Conservation (phyloP, 2,113 vertebrate genomes). For the Pygathrix nemaeus region DNA sequence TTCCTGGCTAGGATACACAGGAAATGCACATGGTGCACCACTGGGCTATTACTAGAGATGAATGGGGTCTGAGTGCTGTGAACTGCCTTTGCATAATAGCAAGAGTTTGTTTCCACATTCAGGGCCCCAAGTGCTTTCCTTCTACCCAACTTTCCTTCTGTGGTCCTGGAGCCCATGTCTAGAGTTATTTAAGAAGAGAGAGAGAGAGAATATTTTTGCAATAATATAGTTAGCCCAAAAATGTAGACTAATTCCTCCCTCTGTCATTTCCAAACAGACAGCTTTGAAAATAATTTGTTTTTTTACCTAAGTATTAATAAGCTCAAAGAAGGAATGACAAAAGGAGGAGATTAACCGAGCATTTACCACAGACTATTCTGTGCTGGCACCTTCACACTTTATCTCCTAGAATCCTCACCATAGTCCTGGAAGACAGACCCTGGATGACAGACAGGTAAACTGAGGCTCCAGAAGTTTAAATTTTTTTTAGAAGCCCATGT, state of each 20-base stretch:
- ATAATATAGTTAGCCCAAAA: not conserved
- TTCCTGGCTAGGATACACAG: not conserved
- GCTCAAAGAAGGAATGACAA: not conserved
- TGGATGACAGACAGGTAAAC: not conserved
- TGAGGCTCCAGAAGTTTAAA: not conserved
- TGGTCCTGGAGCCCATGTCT: not conserved
- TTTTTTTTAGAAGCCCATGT: not conserved
- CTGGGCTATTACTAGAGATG: not conserved
- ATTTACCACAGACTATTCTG: accelerated
- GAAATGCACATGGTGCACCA: accelerated
- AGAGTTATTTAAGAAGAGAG: not conserved
- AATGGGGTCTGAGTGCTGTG: accelerated
- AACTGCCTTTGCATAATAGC: not conserved
- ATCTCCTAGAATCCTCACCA: not conserved
- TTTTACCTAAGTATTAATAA: not conserved
- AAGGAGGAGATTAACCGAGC: not conserved
- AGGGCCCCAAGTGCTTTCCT: no score
- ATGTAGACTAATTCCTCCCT: not conserved
- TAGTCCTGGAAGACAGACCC: not conserved
- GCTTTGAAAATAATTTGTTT: not conserved
- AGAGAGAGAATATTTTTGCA: not conserved
- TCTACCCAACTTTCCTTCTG: not conserved
- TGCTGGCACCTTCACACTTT: accelerated
- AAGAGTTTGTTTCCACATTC: not conserved
- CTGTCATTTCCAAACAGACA: not conserved